These are phyloP conservation scores for Eupelmus urozonus DNA, from an alignment of 2,888 invertebrate genomes.

Conservation along the genomic window DNA sequence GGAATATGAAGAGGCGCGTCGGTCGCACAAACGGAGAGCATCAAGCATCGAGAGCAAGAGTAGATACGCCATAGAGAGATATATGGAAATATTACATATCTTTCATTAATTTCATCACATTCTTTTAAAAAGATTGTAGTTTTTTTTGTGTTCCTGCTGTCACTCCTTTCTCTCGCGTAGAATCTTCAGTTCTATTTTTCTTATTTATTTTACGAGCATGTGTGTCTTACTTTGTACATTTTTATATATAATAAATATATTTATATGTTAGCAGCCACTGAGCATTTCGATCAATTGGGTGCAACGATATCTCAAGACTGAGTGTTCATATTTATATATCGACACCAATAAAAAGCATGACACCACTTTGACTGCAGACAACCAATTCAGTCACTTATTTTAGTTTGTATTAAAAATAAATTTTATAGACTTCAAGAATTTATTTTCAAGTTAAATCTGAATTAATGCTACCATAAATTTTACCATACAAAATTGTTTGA, in stretches of 20 bases:
- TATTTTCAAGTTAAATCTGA: too few species aligned
- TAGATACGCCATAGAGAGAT: conserved; percentile 74
- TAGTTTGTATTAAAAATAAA: background rate
- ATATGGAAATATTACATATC: conserved; percentile 72
- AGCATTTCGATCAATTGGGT: conserved; percentile 44
- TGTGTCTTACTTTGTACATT: conserved; percentile 66
- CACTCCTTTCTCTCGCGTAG: background rate
- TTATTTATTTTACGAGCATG: conserved; percentile 51
- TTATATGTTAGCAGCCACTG: conserved; percentile 44
- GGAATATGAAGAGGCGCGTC: conserved; percentile 69
- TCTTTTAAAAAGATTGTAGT: conserved; percentile 17
- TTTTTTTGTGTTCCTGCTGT: conserved; percentile 12
- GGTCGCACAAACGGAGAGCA: conserved; percentile 51
- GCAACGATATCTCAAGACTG: conserved; percentile 56
- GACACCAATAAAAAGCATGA: conserved; percentile 76
- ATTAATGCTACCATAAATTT: too few species aligned
- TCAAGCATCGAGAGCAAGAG: conserved; percentile 73
- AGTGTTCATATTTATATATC: conserved; percentile 66
- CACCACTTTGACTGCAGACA: conserved; percentile 70
- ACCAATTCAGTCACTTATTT: conserved; percentile 25
- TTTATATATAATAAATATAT: conserved; percentile 24
- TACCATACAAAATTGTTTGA: too few species aligned
- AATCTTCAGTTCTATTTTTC: conserved; percentile 49
- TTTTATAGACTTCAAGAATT: background rate
- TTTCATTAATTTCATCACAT: conserved; percentile 64